Evolutionary conservation across 2,888 invertebrate species (phyloP).

Genomic region (Rugalucina vietnamica): DNA sequence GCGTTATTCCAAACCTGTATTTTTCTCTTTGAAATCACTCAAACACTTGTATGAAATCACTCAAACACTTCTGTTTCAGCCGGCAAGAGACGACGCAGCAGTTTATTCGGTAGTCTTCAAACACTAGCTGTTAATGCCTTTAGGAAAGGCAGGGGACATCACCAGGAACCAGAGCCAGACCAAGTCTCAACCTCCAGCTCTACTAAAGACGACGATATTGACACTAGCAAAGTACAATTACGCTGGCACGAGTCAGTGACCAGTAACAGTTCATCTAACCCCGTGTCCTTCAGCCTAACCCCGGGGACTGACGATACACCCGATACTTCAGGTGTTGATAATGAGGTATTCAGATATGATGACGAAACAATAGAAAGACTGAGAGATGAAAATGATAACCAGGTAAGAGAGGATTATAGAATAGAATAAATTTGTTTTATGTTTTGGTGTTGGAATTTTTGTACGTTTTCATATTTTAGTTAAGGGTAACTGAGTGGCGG

Average conservation of each 20-base stretch:
- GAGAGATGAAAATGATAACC: too few species aligned
- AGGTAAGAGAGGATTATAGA: too few species aligned
- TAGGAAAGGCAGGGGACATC: constrained; percentile 71
- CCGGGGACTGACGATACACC: constrained; percentile 42
- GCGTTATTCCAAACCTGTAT: not conserved
- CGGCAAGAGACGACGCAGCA: constrained; percentile 70
- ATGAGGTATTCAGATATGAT: constrained; percentile 45
- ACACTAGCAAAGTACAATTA: constrained; percentile 6
- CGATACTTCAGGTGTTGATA: not conserved
- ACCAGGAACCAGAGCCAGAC: constrained; percentile 62
- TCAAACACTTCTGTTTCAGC: too few species aligned
- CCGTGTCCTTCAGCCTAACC: constrained; percentile 35
- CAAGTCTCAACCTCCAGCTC: constrained; percentile 59
- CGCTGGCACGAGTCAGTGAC: constrained; percentile 34
- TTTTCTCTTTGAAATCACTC: too few species aligned
- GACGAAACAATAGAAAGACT: not conserved
- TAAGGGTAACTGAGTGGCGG: too few species aligned
- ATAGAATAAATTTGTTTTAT: too few species aligned
- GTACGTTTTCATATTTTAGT: too few species aligned
- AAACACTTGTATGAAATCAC: too few species aligned
- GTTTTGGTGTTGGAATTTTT: too few species aligned
- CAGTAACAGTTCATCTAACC: constrained; percentile 25
- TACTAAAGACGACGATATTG: constrained; percentile 60
- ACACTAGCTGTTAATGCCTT: constrained; percentile 75
- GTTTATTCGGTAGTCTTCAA: constrained; percentile 72